Conservation (phyloP, 2,113 vertebrate species). For the Ptychochromis oligacanthus region DNA sequence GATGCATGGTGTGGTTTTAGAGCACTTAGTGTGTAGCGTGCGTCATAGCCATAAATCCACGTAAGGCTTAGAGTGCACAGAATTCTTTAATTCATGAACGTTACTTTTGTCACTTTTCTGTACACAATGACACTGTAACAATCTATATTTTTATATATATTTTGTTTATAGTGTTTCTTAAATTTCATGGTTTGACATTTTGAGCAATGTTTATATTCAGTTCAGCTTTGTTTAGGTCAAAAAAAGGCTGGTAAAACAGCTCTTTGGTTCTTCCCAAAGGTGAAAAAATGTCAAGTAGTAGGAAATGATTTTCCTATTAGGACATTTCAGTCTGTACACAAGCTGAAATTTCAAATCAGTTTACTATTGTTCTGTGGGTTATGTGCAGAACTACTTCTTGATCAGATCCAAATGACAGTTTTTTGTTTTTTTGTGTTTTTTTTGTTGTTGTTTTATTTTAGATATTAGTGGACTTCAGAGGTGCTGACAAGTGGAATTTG, state of each 20-base stretch:
- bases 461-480: too few species aligned
- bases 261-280: background rate
- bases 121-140: background rate
- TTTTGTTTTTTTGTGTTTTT: too few species aligned
- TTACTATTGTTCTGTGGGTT: background rate
- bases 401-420: too few species aligned
- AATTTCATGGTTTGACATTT: background rate
- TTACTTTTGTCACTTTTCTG: background rate
- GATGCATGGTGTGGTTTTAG: constrained; percentile 64
- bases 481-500: too few species aligned
- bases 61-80: background rate
- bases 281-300: background rate
- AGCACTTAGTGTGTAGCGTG: constrained; percentile 39
- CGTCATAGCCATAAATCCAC: constrained; percentile 3
- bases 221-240: background rate
- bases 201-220: background rate
- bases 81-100: constrained; percentile 27
- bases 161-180: background rate
- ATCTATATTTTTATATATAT: background rate
- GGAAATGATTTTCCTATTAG: background rate
- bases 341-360: background rate
- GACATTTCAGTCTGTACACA: background rate
- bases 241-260: background rate
- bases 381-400: too few species aligned
- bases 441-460: too few species aligned